Evolutionary conservation across 2,888 invertebrate species (phyloP).

Genomic region (Drosophila affinis): DNA sequence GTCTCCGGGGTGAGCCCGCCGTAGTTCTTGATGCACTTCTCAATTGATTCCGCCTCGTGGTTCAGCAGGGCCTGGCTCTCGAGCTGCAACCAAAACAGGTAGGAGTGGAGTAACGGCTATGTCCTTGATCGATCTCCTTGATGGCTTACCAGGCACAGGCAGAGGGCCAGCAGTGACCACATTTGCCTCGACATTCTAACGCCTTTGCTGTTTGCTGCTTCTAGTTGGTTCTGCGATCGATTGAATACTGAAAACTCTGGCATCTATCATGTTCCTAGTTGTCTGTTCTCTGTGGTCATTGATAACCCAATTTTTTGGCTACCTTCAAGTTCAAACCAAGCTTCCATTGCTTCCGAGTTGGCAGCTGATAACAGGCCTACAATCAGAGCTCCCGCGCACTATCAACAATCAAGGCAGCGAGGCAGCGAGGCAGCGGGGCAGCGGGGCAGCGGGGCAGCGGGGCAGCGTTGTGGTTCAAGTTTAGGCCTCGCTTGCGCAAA

Average conservation of each 20-base stretch:
- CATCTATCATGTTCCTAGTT: constrained; percentile 14
- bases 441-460: neutral
- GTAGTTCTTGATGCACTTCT: constrained; percentile 65
- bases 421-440: neutral
- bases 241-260: constrained; percentile 63
- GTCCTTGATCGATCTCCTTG: too few relatives aligned
- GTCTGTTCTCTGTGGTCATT: constrained; percentile 3
- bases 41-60: constrained; percentile 59
- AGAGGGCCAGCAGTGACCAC: constrained; percentile 26
- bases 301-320: constrained; percentile 62
- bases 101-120: neutral
- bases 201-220: neutral
- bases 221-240: constrained; percentile 36
- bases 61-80: constrained; percentile 32
- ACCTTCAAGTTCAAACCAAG: constrained; percentile 45
- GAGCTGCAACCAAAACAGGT: constrained; percentile 19
- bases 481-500: constrained; percentile 50
- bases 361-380: constrained; percentile 17
- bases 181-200: constrained; percentile 35
- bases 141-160: constrained; percentile 44
- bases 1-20: constrained; percentile 68
- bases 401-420: constrained; percentile 6
- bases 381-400: constrained; percentile 14
- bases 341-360: constrained; percentile 2
- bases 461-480: constrained; percentile 58